phyloP scores from a whole-genome alignment of 2,888 invertebrate genomes.

The Odontothrips loti region DNA sequence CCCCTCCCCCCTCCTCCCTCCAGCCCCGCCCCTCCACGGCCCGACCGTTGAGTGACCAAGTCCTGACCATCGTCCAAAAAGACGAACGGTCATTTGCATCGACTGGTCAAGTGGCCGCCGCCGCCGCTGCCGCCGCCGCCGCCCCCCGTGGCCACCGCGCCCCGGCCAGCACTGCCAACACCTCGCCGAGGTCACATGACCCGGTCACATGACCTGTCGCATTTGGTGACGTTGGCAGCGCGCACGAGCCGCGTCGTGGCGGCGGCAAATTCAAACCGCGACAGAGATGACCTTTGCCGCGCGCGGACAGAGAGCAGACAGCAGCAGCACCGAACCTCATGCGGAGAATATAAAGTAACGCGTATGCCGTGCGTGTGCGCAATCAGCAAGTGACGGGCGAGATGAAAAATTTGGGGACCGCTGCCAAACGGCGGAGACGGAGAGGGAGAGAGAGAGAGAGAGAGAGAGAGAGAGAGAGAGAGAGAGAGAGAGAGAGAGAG shows the following conservation, averaged over 20 bases:
- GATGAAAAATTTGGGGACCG: too few species aligned
- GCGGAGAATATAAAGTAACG: too few species aligned
- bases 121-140: neutral
- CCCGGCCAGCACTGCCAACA: neutral
- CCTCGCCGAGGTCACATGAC: neutral
- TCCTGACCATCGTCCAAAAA: constrained; percentile 2
- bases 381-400: too few species aligned
- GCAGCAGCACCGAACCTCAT: neutral
- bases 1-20: neutral
- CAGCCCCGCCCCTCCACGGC: neutral
- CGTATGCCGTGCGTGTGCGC: too few species aligned
- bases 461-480: too few species aligned
- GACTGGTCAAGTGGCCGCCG: neutral
- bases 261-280: too few species aligned
- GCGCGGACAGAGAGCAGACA: neutral
- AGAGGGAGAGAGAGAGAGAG: too few species aligned
- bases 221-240: too few species aligned
- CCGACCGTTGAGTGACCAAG: neutral
- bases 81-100: neutral
- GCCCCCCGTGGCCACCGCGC: neutral
- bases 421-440: too few species aligned
- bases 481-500: too few species aligned
- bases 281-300: neutral
- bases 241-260: too few species aligned
- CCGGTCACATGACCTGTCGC: neutral